Conservation (phyloP, 2,797 vertebrate species). For the Sebastes alutus region DNA sequence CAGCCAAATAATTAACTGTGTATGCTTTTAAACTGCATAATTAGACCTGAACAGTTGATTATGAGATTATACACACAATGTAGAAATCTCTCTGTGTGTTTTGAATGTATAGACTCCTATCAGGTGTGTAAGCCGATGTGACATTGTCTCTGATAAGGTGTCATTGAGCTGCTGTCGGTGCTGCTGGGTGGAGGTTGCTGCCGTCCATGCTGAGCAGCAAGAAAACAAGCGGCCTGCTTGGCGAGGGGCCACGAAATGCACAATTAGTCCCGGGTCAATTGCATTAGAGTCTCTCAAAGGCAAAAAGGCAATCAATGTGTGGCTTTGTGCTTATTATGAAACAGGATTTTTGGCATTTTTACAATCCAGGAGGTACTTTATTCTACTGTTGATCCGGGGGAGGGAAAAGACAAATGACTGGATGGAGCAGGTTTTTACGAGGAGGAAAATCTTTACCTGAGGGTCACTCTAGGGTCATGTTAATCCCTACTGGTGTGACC, state of each 20-base stretch:
- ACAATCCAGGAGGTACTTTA: not conserved
- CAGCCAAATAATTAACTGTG: not conserved
- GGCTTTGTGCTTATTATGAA: conserved; percentile 24
- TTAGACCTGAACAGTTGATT: not conserved
- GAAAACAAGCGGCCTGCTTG: conserved; percentile 43
- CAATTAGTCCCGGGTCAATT: conserved; percentile 64
- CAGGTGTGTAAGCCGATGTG: conserved; percentile 4
- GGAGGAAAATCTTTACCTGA: not conserved
- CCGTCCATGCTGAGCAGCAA: conserved; percentile 56
- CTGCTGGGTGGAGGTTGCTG: conserved; percentile 40
- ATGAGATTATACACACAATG: not conserved
- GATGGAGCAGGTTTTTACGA: not conserved
- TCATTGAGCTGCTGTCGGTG: conserved; percentile 54
- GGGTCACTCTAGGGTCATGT: conserved; percentile 21
- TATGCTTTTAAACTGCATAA: not conserved
- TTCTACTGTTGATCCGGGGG: not conserved
- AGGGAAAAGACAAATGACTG: not conserved
- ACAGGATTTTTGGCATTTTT: conserved; percentile 6
- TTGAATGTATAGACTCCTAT: not conserved
- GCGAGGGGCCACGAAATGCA: conserved; percentile 57
- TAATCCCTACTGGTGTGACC: conserved; percentile 20
- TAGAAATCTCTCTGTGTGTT: not conserved
- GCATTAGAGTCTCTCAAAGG: conserved; percentile 59
- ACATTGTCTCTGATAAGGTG: conserved; percentile 38
- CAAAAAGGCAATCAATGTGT: conserved; percentile 42